These are phyloP conservation scores for Lasioglossum villosulum DNA, from an alignment of 2,888 invertebrate genomes.

Conservation along the genomic window DNA sequence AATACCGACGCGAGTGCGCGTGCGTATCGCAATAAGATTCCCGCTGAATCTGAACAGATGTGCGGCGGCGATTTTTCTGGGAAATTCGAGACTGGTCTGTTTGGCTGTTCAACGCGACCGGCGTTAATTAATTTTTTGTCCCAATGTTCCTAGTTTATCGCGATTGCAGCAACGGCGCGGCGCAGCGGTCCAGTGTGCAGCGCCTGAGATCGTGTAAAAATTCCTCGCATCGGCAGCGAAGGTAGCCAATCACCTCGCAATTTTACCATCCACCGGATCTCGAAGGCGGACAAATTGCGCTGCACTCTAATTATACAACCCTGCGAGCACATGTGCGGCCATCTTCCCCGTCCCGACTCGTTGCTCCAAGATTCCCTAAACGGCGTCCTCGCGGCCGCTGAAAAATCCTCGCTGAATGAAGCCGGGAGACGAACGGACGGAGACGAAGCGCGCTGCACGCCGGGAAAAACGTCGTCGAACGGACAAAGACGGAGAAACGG, in stretches of 20 bases:
- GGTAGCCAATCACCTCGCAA: constrained; percentile 12
- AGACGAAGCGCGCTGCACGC: constrained; percentile 10
- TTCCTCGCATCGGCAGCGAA: background rate
- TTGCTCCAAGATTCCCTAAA: constrained; percentile 83
- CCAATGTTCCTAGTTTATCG: constrained; percentile 1
- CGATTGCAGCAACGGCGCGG: background rate
- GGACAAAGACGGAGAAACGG: constrained; percentile 28
- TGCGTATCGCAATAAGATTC: background rate
- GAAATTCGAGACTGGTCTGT: constrained; percentile 1
- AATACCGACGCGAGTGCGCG: background rate
- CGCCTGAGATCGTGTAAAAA: background rate
- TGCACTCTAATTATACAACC: constrained; percentile 57
- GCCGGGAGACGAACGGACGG: constrained; percentile 19
- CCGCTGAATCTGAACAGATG: background rate
- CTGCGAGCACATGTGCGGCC: constrained; percentile 32
- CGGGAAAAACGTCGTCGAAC: constrained; percentile 33
- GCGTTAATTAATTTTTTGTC: constrained; percentile 4
- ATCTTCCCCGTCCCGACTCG: constrained; percentile 34
- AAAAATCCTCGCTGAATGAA: constrained; percentile 77
- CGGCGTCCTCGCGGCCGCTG: constrained; percentile 77
- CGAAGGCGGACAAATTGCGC: constrained; percentile 53
- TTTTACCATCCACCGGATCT: constrained; percentile 11
- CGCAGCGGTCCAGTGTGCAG: background rate
- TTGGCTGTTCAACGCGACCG: background rate
- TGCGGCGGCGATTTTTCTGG: background rate